phyloP scores from a whole-genome alignment of 2,888 invertebrate genomes.

The Cataglyphis rosenhaueri region DNA sequence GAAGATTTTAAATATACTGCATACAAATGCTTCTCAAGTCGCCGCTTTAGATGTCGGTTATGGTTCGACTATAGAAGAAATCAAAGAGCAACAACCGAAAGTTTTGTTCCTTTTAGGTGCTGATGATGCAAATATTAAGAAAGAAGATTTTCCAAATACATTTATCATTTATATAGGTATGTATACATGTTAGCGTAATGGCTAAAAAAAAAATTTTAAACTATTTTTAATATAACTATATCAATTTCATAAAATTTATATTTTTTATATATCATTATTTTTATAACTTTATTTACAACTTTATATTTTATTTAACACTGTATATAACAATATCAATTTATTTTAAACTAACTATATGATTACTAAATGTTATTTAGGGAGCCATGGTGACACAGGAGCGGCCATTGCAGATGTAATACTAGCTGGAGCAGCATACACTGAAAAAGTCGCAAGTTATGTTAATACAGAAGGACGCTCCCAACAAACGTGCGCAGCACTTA shows the following conservation, averaged over 20 bases:
- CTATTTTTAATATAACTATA: not conserved
- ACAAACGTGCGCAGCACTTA: constrained; percentile 94
- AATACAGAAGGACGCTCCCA: constrained; percentile 99
- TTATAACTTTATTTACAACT: not conserved
- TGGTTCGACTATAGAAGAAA: constrained; percentile 89
- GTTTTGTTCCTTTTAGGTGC: constrained; percentile 97
- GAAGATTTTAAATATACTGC: constrained; percentile 97
- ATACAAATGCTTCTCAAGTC: constrained; percentile 96
- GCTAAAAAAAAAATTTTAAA: not conserved
- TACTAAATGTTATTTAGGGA: constrained; percentile 93
- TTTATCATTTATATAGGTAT: constrained; percentile 95
- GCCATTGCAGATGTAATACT: constrained; percentile 96
- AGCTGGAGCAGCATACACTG: constrained; percentile 99
- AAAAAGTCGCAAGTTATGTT: constrained; percentile 98
- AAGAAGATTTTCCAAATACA: constrained; percentile 92
- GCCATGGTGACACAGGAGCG: constrained; percentile 98
- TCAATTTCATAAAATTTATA: not conserved
- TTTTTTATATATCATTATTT: not conserved
- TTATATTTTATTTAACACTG: not conserved
- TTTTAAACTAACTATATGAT: constrained; percentile 89
- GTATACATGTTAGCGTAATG: not conserved
- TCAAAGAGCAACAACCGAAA: constrained; percentile 89
- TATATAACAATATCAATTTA: constrained; percentile 1
- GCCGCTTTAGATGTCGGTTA: constrained; percentile 99
- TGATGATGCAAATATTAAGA: constrained; percentile 93